Evolutionary conservation across 2,888 invertebrate species (phyloP), one percentile per base, ranked within the genome.

Genomic region (Parnassius glacialis): DNA sequence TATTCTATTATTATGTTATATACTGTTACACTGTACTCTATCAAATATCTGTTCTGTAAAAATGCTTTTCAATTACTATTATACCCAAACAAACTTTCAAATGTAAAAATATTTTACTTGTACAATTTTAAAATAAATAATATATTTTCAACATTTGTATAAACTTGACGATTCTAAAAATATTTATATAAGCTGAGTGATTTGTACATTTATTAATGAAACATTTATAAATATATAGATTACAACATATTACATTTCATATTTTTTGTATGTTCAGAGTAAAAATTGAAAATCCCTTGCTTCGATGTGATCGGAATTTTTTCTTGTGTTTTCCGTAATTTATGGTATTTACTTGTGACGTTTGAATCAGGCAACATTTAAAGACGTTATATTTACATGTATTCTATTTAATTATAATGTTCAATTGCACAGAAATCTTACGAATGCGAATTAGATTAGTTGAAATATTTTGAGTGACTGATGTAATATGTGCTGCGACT

Each of bases 401-500:
- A 48, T 47, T 58, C 47, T 57, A 58, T 57, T 62, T 53, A 44
- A 57, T 60, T 65, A 56, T 12, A 48, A 9, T 48, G 13, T 65
- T 61, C 58, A 67, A 68, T 57, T 65, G 48, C 66, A 69, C 65
- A 59, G 34, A 34, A 52, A 61, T 55, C 60, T 60, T 61, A 58
- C 64, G 65, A 63, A 67, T 74, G 67, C 68, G 67, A 71, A 70
- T 62, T 63, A 67, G 61, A 70, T 64, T 67, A 54, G 70, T 64
- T 67, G 66, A 57, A 62, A 52, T 64, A 63, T 65, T 64, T 61
- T 53, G 68, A 64, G 68, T 76, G 70, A 73, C 68, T 74, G 78
- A 73, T 70, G 65, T 69, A 71, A 64, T 34, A 34, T 34, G 58
- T 64, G 62, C 76, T 76, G 71, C 67, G 73, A 70, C 68, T 73